Conservation (phyloP, 2,113 vertebrate species). For the Spea bombifrons region DNA sequence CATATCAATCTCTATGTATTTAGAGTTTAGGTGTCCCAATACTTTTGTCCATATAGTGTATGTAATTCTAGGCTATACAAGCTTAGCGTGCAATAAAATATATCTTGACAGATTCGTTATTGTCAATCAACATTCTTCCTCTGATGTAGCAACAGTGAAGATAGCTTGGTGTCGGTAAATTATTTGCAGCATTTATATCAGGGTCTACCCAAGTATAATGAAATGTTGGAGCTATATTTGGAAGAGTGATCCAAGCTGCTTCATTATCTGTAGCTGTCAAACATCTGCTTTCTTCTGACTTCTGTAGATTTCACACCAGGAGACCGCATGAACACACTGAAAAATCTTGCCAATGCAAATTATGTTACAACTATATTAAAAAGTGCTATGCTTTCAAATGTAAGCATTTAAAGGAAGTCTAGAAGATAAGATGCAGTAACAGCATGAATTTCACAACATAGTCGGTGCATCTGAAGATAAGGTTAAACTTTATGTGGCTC, state of each 20-base stretch:
- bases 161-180: not conserved
- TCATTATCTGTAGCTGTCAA: conserved; percentile 3
- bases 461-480: conserved; percentile 5
- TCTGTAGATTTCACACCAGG: not conserved
- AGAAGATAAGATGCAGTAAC: not conserved
- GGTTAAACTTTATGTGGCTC: not conserved
- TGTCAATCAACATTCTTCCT: not conserved
- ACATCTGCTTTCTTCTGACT: not conserved
- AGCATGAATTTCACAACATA: not conserved
- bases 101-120: no score
- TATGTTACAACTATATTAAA: not conserved
- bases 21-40: no score
- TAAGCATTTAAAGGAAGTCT: not conserved
- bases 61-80: no score
- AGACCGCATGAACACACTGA: not conserved
- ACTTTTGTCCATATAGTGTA: no score
- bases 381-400: not conserved
- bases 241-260: not conserved
- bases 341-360: not conserved
- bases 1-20: no score
- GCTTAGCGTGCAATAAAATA: no score
- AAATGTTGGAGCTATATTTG: not conserved
- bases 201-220: not conserved
- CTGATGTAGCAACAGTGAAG: not conserved
- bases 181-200: not conserved